Evolutionary conservation across 2,888 invertebrate species (phyloP).

Genomic region (Andrena hattorfiana): DNA sequence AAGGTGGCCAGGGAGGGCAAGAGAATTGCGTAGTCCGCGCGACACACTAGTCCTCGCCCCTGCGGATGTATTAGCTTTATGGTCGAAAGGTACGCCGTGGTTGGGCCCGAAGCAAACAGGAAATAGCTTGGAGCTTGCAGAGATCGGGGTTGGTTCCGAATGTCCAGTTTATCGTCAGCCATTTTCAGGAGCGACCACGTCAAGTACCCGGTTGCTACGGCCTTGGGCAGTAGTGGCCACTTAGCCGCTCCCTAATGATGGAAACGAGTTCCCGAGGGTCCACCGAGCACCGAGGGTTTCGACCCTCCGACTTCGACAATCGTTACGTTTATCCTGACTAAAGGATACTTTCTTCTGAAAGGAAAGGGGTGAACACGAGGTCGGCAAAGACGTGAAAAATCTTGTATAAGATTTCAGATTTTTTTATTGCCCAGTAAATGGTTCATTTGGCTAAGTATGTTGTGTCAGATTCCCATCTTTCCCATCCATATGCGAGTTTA

Average conservation of each 20-base stretch:
- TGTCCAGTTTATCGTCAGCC: constrained; percentile 77
- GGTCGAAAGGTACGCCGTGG: constrained; percentile 73
- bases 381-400: constrained; percentile 26
- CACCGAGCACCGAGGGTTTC: constrained; percentile 54
- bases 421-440: too few species aligned
- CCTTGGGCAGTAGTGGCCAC: constrained; percentile 66
- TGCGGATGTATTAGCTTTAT: constrained; percentile 81
- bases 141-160: constrained; percentile 59
- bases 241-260: constrained; percentile 72
- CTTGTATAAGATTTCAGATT: not conserved
- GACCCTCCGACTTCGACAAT: constrained; percentile 62
- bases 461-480: not conserved
- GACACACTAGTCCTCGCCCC: constrained; percentile 70
- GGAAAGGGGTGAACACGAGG: constrained; percentile 39
- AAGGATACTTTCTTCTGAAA: constrained; percentile 46
- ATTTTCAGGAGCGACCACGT: constrained; percentile 72
- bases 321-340: constrained; percentile 65
- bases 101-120: constrained; percentile 74
- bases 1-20: constrained; percentile 8
- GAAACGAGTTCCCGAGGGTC: constrained; percentile 73
- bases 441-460: too few species aligned
- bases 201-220: constrained; percentile 59
- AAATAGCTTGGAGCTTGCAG: constrained; percentile 76
- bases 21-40: constrained; percentile 40
- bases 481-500: not conserved